Base-by-base conservation (phyloP, 1,140 invertebrate species). In the Subanguina moxae region DNA sequence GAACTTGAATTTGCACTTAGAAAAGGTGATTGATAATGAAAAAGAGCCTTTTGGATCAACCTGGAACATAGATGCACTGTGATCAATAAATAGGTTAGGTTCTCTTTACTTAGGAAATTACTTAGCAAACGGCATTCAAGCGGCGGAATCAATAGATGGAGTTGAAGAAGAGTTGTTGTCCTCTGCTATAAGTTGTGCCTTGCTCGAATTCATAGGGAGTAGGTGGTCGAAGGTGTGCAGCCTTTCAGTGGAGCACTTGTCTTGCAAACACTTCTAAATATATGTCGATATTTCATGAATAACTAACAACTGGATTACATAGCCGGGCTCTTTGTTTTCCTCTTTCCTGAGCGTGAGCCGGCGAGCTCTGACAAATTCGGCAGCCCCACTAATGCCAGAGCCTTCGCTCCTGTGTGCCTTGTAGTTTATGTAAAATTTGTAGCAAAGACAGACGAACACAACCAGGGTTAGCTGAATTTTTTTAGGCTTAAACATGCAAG, bases 121-220 rank as follows among this genome's bases (percentile, higher is more conserved):
- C n/a, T n/a, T n/a, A n/a, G n/a, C n/a, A n/a, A n/a, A n/a, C n/a
- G 11, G 32, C 32, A 38, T 38, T 38, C 32, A 38, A 38, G 32
- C 23, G 3, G 48, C 28, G 3, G 58, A 61, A 30, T 61, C 28
- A 21, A 61, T 61, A 21, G 58, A 61, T 5, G 58, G 58, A 5
- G 58, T 61, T 13, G 52, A 56, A 30, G 58, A 5, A 21, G 58
- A 61, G n/a, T 21, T 25, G 19, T 25, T 43, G 19, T 61, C 58
- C 19, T 19, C 19, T 5, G 27, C 38, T 21, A 61, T 61, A 5
- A 61, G 38, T 19, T 61, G 58, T 5, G 58, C 19, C 58, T 61
- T 61, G 38, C 58, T 61, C 21, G 58, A 61, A n/a, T 61, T 61
- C 58, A 61, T 61, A 8, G 58, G 58, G 3, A 61, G 27, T 8